Evolutionary conservation across 37 sponge, comb jelly and placozoan species (phyloP), one percentile per base, ranked within the genome.

Genomic region (Diacarnus erythraeanus): DNA sequence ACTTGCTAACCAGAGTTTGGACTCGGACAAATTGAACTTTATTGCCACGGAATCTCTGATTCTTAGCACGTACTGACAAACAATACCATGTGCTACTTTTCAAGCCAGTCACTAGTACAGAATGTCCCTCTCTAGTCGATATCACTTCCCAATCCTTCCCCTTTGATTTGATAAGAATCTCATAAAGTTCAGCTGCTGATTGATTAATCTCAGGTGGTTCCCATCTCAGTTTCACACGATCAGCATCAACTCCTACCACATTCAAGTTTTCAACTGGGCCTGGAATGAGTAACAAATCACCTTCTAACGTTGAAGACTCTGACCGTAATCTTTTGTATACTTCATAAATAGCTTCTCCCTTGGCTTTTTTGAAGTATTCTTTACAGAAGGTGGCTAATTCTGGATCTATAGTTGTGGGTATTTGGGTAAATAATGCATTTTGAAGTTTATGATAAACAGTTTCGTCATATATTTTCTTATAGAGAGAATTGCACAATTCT

Each of bases 151-250:
- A 59, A 27, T 27, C 26, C 18, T 10, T 59, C 4, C 60, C 60
- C 26, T 10, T 59, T 10, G 17, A 59, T 59, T 59, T 59, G 23
- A 40, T 71, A 35, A 40, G 21, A 34, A 79, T 35, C 2, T 57
- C 69, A 40, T 69, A 79, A n/a, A 23, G 15, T 33, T 59, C 39
- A 9, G 42, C 77, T 35, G 77, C 64, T 37, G 27, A 17, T 22
- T 63, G 64, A 40, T 77, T n/a, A 29, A 63, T 38, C 2, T 59
- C 64, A 5, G 77, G 77, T 27, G 22, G 17, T 15, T 36, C 38
- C 77, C 77, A 77, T 26, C 59, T 63, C 9, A 77, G 2, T 27
- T 77, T 77, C 42, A 77, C 38, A 23, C 42, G 37, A 31, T 77
- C 64, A 25, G 38, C 57, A 6, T 57, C 77, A 37, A 30, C 26